Evolutionary conservation across 92 coral and sea anemone genomes (phyloP), one percentile per base, ranked within the genome.

Genomic region (Nematostella vectensis): DNA sequence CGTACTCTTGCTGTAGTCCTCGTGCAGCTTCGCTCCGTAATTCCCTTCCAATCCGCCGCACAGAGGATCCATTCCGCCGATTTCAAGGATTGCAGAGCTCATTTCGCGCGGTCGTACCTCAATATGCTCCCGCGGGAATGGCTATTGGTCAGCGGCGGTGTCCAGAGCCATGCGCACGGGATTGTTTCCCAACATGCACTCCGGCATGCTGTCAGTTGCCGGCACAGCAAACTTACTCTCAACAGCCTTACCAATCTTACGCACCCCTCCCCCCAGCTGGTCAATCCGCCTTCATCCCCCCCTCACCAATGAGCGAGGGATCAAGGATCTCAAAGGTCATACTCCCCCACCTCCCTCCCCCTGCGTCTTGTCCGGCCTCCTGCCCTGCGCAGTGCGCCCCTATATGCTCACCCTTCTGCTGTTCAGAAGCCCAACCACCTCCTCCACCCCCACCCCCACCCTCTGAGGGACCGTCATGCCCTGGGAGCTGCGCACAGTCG

Each of bases 111-210:
- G 40, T 15, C 15, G 40, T 33, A 6, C 40, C 40, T 33, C 40
- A 33, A 15, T 33, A 33, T 33, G 40, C 40, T 6, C 40, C 40
- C 40, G 6, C 15, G 8, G 40, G 40, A 6, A 6, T 33, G n/a
- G n/a, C n/a, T n/a, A n/a, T n/a, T n/a, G n/a, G n/a, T n/a, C n/a
- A n/a, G n/a, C n/a, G n/a, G n/a, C n/a, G n/a, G 58, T 62, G 69
- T 24, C 69, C 48, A n/a, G 29, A 40, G 11, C 49, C 69, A 3
- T 62, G 69, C 37, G 36, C 58, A 27, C 18, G 57, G 4, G 16
- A 40, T 23, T 62, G 69, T 23, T 62, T 29, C 33, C 69, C 69
- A 48, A 47, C 10, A 49, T 62, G 69, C 54, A 49, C 47, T 26
- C 37, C 38, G 10, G 27, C 27, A 19, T 62, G 69, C 18, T 62